A percentile compares a stretch with the other conserved stretches of the same genome.
Conservation (phyloP, 2,113 vertebrate genomes). For the Megaleporinus macrocephalus region DNA sequence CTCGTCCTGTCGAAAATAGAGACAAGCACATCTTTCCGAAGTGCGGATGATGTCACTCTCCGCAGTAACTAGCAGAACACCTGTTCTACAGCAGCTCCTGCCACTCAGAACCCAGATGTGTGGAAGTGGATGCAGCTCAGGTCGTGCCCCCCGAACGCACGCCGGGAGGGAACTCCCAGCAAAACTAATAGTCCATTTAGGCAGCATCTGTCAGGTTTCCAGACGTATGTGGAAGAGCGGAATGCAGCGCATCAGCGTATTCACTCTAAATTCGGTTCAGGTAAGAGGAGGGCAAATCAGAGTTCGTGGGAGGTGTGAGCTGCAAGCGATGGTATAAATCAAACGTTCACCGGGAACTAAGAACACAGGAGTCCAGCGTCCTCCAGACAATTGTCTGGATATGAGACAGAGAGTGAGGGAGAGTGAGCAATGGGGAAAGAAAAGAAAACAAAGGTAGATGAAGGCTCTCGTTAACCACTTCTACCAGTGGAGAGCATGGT, state of each 20-base stretch:
- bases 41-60: slow-evolving; percentile 17
- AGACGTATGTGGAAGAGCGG: background rate
- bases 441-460: background rate
- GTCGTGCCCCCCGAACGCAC: background rate
- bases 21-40: background rate
- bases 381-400: background rate
- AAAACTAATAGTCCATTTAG: slow-evolving; percentile 24
- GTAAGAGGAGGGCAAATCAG: background rate
- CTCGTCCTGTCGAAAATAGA: background rate
- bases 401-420: background rate
- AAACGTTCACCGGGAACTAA: background rate
- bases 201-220: slow-evolving; percentile 36
- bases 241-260: background rate
- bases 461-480: too few species aligned
- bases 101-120: slow-evolving; percentile 23
- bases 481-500: too few species aligned
- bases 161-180: background rate
- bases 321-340: background rate
- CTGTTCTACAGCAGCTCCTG: slow-evolving; percentile 11
- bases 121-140: slow-evolving; percentile 22
- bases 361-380: background rate
- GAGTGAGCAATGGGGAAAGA: background rate
- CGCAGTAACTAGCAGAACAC: slow-evolving; percentile 25
- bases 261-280: background rate
- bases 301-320: background rate